Conservation (phyloP, 2,113 vertebrate species). For the Naja naja region DNA sequence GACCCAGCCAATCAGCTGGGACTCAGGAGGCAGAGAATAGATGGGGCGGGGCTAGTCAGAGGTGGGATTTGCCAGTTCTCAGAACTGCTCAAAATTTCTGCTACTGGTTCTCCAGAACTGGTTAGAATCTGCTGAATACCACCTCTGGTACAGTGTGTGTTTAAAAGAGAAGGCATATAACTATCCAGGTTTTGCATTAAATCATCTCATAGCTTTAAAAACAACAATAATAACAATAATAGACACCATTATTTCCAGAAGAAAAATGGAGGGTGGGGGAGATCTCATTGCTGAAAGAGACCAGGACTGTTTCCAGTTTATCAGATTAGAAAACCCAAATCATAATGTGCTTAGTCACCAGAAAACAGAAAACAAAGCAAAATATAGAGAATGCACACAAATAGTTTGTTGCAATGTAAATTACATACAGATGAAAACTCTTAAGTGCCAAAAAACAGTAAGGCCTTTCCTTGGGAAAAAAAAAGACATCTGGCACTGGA, state of each 20-base stretch:
- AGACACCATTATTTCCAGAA: slow-evolving; percentile 39
- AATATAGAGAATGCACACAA: slow-evolving; percentile 64
- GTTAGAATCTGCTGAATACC: no score
- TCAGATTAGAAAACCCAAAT: slow-evolving; percentile 47
- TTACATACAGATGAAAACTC: slow-evolving; percentile 74
- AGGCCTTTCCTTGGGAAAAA: slow-evolving; percentile 62
- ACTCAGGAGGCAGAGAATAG: no score
- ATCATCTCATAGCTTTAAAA: slow-evolving; percentile 9
- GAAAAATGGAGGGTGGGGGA: neutral
- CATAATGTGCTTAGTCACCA: slow-evolving; percentile 50
- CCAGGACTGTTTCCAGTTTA: slow-evolving; percentile 45
- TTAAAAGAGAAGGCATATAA: neutral
- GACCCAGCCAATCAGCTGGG: no score
- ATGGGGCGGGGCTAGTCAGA: no score
- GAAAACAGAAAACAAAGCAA: slow-evolving; percentile 64
- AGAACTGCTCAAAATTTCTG: no score
- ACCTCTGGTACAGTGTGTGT: neutral
- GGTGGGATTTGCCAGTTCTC: no score
- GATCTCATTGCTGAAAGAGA: slow-evolving; percentile 49
- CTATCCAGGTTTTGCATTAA: neutral
- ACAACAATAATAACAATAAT: slow-evolving; percentile 55
- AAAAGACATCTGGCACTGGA: slow-evolving; percentile 78
- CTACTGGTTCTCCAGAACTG: no score
- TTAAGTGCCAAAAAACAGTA: slow-evolving; percentile 71
- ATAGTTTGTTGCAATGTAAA: slow-evolving; percentile 75